Percentiles rank a stretch among this genome's conserved stretches.
Conservation (phyloP, 2,113 vertebrate species). For the Gymnocephalus cernua region DNA sequence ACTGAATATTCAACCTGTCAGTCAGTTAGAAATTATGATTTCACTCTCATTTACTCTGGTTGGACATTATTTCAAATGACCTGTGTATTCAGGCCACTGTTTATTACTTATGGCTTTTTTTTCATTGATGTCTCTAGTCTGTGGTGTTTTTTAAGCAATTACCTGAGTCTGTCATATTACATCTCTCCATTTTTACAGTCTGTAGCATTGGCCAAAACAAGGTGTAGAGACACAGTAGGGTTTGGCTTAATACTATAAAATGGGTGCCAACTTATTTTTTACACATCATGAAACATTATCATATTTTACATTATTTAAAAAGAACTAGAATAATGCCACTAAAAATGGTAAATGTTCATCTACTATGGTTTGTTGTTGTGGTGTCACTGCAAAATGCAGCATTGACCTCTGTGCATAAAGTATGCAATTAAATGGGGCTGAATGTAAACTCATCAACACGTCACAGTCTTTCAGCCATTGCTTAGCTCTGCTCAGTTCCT, state of each 20-base stretch:
- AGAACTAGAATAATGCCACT: neutral
- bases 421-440: constrained; percentile 30
- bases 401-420: constrained; percentile 29
- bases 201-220: neutral
- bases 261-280: constrained; percentile 25
- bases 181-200: constrained; percentile 32
- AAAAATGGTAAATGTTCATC: constrained; percentile 2
- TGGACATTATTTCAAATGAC: constrained; percentile 2
- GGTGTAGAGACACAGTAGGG: neutral
- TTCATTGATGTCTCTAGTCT: neutral
- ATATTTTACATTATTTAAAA: constrained; percentile 8
- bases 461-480: constrained; percentile 45
- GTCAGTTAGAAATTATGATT: constrained; percentile 1
- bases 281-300: constrained; percentile 32
- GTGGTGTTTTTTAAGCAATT: constrained; percentile 19
- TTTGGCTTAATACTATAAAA: constrained; percentile 18
- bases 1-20: constrained; percentile 20
- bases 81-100: constrained; percentile 20
- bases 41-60: constrained; percentile 8
- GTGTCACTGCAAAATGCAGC: neutral
- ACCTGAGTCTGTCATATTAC: constrained; percentile 43
- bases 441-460: constrained; percentile 46
- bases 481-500: constrained; percentile 33
- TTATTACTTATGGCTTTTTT: constrained; percentile 16
- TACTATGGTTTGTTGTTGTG: neutral